A percentile compares a stretch with the other conserved stretches of the same genome.
Evolutionary conservation across 2,888 invertebrate genomes (phyloP).

Genomic region (Clistopyga incitator): DNA sequence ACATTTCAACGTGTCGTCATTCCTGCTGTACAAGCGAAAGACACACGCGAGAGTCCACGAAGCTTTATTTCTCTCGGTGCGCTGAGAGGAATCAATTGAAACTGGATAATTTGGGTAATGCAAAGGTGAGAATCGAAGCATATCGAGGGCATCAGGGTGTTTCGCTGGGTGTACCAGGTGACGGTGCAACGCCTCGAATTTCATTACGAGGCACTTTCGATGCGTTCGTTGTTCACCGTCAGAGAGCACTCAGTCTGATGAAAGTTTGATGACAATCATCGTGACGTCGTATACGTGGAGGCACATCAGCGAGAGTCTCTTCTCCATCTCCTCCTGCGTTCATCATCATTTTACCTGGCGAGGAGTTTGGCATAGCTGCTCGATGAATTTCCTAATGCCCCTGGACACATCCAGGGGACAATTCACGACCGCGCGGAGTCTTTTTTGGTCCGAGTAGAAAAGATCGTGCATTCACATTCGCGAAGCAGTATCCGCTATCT

Average conservation of each 20-base stretch:
- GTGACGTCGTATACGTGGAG: constrained; percentile 3
- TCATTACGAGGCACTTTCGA: constrained; percentile 21
- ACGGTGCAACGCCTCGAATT: neutral
- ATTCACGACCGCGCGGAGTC: neutral
- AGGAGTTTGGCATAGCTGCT: no score
- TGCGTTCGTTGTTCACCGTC: constrained; percentile 5
- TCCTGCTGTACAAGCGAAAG: no score
- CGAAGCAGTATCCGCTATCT: constrained; percentile 3
- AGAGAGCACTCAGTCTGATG: constrained; percentile 69
- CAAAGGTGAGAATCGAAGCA: no score
- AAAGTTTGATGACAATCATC: constrained; percentile 69
- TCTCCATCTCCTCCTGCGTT: no score
- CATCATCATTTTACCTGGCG: neutral
- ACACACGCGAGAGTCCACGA: no score
- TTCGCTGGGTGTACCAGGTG: neutral
- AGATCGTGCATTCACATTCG: constrained; percentile 23
- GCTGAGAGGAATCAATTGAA: no score
- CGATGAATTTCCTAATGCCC: neutral
- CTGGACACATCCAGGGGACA: neutral
- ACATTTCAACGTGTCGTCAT: no score
- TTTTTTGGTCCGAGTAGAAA: constrained; percentile 18
- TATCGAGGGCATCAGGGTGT: neutral
- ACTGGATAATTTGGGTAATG: neutral
- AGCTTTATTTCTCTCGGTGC: no score
- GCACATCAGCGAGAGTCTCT: neutral